Conservation (phyloP, 2,888 invertebrate species). For the Drosophila hawaiiensis region DNA sequence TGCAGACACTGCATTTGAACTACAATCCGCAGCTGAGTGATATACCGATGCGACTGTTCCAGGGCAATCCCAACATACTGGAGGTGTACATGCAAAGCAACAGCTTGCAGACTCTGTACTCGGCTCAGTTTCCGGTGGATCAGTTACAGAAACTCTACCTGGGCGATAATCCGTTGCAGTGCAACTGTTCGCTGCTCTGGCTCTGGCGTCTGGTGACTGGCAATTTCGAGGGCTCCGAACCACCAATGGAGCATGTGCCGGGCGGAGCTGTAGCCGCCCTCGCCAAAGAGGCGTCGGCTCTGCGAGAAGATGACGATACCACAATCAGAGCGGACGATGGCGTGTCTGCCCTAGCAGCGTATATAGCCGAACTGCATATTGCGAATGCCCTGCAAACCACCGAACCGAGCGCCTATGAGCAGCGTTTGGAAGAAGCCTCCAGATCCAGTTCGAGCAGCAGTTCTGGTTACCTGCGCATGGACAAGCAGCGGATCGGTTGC, state of each 20-base stretch:
- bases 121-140: constrained; percentile 93
- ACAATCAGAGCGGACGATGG: constrained; percentile 64
- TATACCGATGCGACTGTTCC: constrained; percentile 93
- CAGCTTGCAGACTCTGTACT: constrained; percentile 90
- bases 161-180: constrained; percentile 93
- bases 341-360: constrained; percentile 72
- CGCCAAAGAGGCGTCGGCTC: constrained; percentile 64
- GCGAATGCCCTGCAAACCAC: constrained; percentile 68
- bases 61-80: constrained; percentile 92
- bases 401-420: constrained; percentile 64
- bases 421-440: constrained; percentile 42
- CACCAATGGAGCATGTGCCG: constrained; percentile 55
- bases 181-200: constrained; percentile 95
- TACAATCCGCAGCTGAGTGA: constrained; percentile 90
- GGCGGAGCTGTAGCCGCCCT: constrained; percentile 80
- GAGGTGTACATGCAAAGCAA: constrained; percentile 92
- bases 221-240: constrained; percentile 79
- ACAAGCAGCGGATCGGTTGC: constrained; percentile 84
- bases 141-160: constrained; percentile 90
- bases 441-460: constrained; percentile 52
- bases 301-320: constrained; percentile 59
- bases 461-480: constrained; percentile 79
- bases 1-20: constrained; percentile 92
- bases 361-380: constrained; percentile 79
- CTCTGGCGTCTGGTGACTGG: constrained; percentile 90